phyloP scores from a whole-genome alignment of 2,888 invertebrate genomes.

The Monoplex corrugatus region DNA sequence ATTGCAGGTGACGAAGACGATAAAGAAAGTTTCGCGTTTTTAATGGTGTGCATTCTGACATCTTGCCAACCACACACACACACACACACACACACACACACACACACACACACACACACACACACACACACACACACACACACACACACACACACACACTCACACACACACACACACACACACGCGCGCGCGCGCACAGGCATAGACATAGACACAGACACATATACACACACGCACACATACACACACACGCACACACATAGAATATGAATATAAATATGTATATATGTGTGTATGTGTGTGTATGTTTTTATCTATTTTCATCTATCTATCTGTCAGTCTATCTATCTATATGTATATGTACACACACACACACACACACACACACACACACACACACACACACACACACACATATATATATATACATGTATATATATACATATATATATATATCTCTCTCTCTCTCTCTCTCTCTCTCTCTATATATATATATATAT shows the following conservation, averaged over 20 bases:
- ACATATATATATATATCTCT: neutral
- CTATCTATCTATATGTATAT: no score
- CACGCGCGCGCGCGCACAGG: neutral
- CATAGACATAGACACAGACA: neutral
- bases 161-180: neutral
- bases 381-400: neutral
- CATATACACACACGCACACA: neutral
- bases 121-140: slow-evolving; percentile 1
- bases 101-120: neutral
- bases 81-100: neutral
- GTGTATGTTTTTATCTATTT: no score
- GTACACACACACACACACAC: no score
- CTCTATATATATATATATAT: neutral
- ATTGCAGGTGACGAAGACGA: no score
- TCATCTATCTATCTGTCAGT: no score
- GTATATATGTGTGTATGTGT: neutral
- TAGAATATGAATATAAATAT: neutral
- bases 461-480: no score
- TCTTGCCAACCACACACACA: no score
- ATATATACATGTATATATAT: neutral
- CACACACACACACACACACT: neutral
- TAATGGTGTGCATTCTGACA: no score
- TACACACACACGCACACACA: no score
- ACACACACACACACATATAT: neutral
- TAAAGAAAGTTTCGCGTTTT: no score